phyloP scores from a whole-genome alignment of 2,888 invertebrate species.

The Lasioglossum villosulum region DNA sequence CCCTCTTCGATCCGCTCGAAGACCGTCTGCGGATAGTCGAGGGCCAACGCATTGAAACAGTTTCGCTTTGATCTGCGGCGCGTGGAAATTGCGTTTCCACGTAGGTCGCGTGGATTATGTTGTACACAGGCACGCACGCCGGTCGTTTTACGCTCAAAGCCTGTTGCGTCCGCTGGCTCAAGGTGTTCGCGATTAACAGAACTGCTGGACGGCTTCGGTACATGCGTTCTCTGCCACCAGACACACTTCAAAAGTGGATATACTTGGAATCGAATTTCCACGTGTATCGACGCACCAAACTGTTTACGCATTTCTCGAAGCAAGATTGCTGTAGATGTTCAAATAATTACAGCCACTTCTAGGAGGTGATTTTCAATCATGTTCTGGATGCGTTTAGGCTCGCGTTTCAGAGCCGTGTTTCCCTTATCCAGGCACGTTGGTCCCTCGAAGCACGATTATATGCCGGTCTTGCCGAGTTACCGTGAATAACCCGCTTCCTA shows the following conservation, averaged over 20 bases:
- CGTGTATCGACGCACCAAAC: background rate
- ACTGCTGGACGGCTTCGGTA: background rate
- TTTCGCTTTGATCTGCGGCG: slow-evolving; percentile 70
- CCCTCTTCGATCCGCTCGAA: slow-evolving; percentile 55
- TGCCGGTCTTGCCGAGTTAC: slow-evolving; percentile 40
- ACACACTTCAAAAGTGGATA: background rate
- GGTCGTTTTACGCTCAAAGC: slow-evolving; percentile 35
- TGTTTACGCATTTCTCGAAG: background rate
- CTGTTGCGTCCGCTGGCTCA: slow-evolving; percentile 40
- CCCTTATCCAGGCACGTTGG: slow-evolving; percentile 39
- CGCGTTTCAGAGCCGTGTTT: slow-evolving; percentile 17
- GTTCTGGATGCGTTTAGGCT: background rate
- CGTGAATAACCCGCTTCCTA: slow-evolving; percentile 35
- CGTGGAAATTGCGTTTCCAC: slow-evolving; percentile 73
- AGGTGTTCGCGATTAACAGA: slow-evolving; percentile 20
- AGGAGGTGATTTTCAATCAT: background rate
- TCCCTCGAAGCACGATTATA: slow-evolving; percentile 52
- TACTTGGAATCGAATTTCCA: background rate
- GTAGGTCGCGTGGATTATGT: slow-evolving; percentile 56
- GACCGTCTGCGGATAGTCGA: slow-evolving; percentile 39
- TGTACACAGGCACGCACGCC: slow-evolving; percentile 20
- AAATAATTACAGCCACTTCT: background rate
- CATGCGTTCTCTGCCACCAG: background rate
- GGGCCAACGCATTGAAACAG: slow-evolving; percentile 48
- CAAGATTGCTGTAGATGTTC: background rate